Base-by-base conservation (phyloP, 64 coral and sea anemone genomes). In the Pocillopora verrucosa region DNA sequence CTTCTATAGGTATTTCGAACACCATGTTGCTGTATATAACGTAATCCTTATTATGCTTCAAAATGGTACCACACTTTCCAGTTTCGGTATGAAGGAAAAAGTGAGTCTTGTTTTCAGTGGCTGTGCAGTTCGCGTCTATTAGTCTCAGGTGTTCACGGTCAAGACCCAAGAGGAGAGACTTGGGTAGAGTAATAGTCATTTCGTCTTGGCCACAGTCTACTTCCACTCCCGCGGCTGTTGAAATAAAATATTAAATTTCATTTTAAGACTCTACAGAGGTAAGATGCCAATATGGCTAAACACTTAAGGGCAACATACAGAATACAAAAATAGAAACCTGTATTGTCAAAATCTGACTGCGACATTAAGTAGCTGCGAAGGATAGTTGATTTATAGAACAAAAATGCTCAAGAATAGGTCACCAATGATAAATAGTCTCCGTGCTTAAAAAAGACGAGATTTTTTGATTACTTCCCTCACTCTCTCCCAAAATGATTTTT, bases 1-100 rank as follows among this genome's bases (percentile, higher is more conserved):
- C 75, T 57, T 59, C 10, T 34, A 86, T 2, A 34, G 79, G 65
- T 13, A 65, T 87, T 51, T 92, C 82, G 16, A 41, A 56, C 19
- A 93, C 94, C 91, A 93, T 96, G 84, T 96, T 96, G 41, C 91
- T 93, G 84, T 96, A 96, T 13, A 96, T 79, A 34, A 76, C 80
- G 38, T 87, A 87, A 62, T 93, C 51, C 57, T 89, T 93, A 25
- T 75, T 83, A n/a, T 93, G 88, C 19, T 91, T 77, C 34, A 89
- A 87, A 15, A 63, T 84, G 2, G 95, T 96, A 22, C 92, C 92
- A 62, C 95, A 96, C 19, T 86, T 64, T 13, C 84, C 91, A 69
- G 90, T 92, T 12, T 57, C 65, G 63, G 95, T 93, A 0, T 34
- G 69, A 51, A 96, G 67, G 45, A 89, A 90, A 38, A 88, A 96